These are phyloP conservation scores for Todiramphus chloris DNA, from an alignment of 2,113 vertebrate genomes.

Conservation along the genomic window DNA sequence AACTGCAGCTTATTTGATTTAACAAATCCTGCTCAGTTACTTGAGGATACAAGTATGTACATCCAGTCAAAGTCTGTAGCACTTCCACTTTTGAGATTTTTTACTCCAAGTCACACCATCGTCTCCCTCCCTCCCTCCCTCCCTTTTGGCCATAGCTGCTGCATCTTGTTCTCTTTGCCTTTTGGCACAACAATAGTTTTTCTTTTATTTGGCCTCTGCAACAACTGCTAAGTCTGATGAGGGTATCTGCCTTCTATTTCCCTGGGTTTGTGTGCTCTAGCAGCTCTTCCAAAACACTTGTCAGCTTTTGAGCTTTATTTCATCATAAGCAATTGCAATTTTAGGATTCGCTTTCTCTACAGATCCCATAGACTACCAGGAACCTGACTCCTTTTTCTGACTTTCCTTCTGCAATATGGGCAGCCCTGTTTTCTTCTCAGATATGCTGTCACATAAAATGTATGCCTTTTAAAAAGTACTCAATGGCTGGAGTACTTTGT, in stretches of 20 bases:
- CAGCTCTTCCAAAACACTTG: background rate
- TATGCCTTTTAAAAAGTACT: background rate
- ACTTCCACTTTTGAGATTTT: background rate
- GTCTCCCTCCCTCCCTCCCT: background rate
- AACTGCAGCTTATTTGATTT: background rate
- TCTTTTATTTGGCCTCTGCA: background rate
- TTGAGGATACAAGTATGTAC: background rate
- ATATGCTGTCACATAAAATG: background rate
- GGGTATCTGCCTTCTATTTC: background rate
- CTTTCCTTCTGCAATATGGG: background rate
- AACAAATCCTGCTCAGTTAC: background rate
- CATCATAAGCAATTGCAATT: background rate
- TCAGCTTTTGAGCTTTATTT: background rate
- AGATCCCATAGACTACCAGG: background rate
- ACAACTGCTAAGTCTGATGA: background rate
- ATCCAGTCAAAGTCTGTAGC: background rate
- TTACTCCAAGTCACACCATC: background rate
- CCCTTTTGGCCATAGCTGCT: background rate
- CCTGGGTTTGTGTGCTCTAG: background rate
- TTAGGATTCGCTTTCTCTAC: background rate
- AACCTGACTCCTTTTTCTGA: background rate
- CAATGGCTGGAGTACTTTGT: background rate
- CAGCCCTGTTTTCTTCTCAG: background rate
- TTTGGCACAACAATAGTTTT: background rate
- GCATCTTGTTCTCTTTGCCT: background rate